phyloP scores from a whole-genome alignment of 2,888 invertebrate species.

The Neoaliturus tenellus region DNA sequence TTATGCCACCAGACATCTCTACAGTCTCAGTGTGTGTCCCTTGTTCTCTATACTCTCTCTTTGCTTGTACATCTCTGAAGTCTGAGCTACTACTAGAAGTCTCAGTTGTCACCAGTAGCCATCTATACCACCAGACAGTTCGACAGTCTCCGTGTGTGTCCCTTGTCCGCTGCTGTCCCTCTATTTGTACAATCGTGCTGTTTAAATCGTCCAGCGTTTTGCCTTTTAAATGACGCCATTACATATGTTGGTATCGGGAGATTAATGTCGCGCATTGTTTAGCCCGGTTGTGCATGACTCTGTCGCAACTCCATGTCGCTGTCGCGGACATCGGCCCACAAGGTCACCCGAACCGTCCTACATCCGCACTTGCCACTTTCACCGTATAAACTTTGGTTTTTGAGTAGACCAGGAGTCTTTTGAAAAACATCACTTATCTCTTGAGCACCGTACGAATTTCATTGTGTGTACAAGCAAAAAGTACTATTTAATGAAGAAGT shows the following conservation, averaged over 20 bases:
- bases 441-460: too few relatives aligned
- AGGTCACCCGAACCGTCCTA: slow-evolving; percentile 1
- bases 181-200: slow-evolving; percentile 14
- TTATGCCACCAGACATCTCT: background rate
- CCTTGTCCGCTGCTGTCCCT: background rate
- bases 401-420: too few relatives aligned
- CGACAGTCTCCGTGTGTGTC: slow-evolving; percentile 1
- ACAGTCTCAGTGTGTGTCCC: background rate
- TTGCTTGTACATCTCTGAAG: background rate
- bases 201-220: slow-evolving; percentile 10
- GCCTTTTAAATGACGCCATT: slow-evolving; percentile 30
- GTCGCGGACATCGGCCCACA: background rate
- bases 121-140: background rate
- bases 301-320: background rate
- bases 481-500: too few relatives aligned
- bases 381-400: too few relatives aligned
- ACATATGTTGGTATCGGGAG: slow-evolving; percentile 20
- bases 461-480: too few relatives aligned
- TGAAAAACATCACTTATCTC: too few relatives aligned
- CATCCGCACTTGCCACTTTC: background rate
- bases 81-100: background rate
- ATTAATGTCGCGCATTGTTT: slow-evolving; percentile 18
- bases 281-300: background rate
- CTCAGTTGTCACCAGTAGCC: background rate
- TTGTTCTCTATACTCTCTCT: background rate